Percentiles rank a stretch among this genome's conserved stretches.
Conservation (phyloP, 2,113 vertebrate genomes). For the Rhadina sibilatrix region DNA sequence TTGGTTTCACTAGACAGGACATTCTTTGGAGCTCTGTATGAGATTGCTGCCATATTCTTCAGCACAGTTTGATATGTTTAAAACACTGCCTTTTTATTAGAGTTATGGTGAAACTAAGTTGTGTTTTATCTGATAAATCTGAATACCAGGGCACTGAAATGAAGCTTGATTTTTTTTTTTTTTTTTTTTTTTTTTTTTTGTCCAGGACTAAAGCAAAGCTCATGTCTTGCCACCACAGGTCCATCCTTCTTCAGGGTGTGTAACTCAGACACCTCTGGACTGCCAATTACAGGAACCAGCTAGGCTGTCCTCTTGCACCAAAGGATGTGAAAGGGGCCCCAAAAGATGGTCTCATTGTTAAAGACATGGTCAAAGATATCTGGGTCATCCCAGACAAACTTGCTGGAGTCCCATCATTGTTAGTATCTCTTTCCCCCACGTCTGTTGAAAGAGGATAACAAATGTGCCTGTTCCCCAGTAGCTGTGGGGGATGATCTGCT, state of each 20-base stretch:
- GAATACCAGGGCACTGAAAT: background rate
- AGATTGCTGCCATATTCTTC: background rate
- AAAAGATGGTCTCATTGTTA: slow-evolving; percentile 1
- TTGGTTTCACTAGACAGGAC: background rate
- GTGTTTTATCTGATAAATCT: slow-evolving; percentile 14
- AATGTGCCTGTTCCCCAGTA: rapidly evolving
- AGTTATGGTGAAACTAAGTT: background rate
- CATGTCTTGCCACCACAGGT: background rate
- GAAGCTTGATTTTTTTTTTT: background rate
- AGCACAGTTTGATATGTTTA: background rate
- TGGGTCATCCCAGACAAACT: background rate
- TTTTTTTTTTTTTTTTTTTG: background rate
- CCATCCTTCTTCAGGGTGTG: background rate
- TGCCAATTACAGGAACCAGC: rapidly evolving
- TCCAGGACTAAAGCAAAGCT: background rate
- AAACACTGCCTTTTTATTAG: background rate
- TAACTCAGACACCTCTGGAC: background rate
- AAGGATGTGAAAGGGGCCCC: background rate
- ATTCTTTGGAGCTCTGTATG: background rate
- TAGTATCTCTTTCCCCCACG: background rate
- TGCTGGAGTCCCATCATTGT: background rate
- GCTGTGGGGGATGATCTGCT: background rate
- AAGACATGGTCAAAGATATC: background rate
- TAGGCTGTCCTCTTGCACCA: background rate
- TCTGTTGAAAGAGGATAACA: background rate